Base-by-base conservation (phyloP, 2,888 invertebrate species). In the Magallana nippona region DNA sequence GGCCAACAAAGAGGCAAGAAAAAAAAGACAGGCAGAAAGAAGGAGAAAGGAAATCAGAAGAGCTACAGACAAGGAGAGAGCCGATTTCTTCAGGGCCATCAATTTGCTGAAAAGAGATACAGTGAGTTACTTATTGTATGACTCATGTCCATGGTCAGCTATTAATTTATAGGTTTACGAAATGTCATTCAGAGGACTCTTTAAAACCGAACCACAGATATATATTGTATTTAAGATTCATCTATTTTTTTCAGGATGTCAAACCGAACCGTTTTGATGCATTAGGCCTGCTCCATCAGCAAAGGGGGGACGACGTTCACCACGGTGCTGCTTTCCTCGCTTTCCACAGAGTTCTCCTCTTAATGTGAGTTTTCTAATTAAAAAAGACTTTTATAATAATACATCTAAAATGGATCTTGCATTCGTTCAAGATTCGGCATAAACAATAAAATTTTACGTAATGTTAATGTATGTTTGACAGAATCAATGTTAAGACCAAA, bases 201-300 rank as follows among this genome's bases (percentile, higher is more conserved):
- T 8, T 8, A 27, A 27, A 27, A 27, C 27, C 27, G 22, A 15
- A 77, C 19, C 27, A 27, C 27, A 22, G 11, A 10, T 10, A 5
- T n/a, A n/a, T n/a, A n/a, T n/a, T n/a, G 10, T 77, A 77, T 3
- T 17, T 8, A 27, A 77, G 10, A 22, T 22, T 77, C 2, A 17
- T 17, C 27, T 27, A 0, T 55, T 81, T 55, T 13, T 87, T 86
- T 56, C 88, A 92, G 92, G 85, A 89, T 13, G 89, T 91, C 17
- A 85, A 86, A 32, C 92, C 91, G 13, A 92, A 92, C 85, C 87
- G 90, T 56, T 92, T 89, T 80, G 92, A 92, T 82, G 91, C 91
- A 0, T 86, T 92, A 1, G 92, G 91, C 8, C 82, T 88, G 17
- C 86, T 92, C 22, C 92, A 92, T 80, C 90, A 89, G 32, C 81